These are phyloP conservation scores for Caenorhabditis japonica DNA, from an alignment of 2,888 invertebrate genomes.

Conservation along the genomic window DNA sequence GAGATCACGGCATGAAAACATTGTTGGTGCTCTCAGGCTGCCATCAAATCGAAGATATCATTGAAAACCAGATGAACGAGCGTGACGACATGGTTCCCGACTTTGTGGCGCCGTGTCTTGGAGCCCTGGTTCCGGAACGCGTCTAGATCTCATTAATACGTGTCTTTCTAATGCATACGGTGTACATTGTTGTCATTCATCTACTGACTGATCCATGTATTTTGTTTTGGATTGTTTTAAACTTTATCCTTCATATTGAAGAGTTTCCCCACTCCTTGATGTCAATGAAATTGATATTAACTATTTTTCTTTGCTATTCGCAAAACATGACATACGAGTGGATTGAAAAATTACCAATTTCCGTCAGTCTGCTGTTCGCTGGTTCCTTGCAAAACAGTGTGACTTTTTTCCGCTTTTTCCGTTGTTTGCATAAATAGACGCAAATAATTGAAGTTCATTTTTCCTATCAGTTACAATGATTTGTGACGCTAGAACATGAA, in stretches of 20 bases:
- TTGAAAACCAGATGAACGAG: slow-evolving; percentile 69
- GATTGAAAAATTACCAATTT: too few relatives aligned
- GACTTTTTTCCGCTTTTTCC: too few relatives aligned
- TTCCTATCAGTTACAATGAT: too few relatives aligned
- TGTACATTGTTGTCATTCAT: slow-evolving; percentile 17
- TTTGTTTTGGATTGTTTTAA: slow-evolving; percentile 6
- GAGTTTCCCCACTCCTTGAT: background rate
- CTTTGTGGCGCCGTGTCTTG: slow-evolving; percentile 72
- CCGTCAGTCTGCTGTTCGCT: too few relatives aligned
- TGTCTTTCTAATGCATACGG: slow-evolving; percentile 37
- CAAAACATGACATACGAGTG: too few relatives aligned
- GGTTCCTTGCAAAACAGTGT: too few relatives aligned
- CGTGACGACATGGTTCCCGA: slow-evolving; percentile 75
- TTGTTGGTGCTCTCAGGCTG: slow-evolving; percentile 83
- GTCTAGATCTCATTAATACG: slow-evolving; percentile 16
- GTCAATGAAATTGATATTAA: slow-evolving; percentile 16
- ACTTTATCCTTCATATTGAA: slow-evolving; percentile 27
- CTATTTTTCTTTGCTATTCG: background rate
- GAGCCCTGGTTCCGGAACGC: slow-evolving; percentile 65
- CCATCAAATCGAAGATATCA: slow-evolving; percentile 70
- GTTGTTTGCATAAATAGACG: too few relatives aligned
- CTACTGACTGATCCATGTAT: slow-evolving; percentile 13
- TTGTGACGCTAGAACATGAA: too few relatives aligned
- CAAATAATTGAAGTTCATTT: too few relatives aligned
- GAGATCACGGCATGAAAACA: slow-evolving; percentile 90